phyloP scores from a whole-genome alignment of 2,888 invertebrate species.

The Aleiodes alternator region DNA sequence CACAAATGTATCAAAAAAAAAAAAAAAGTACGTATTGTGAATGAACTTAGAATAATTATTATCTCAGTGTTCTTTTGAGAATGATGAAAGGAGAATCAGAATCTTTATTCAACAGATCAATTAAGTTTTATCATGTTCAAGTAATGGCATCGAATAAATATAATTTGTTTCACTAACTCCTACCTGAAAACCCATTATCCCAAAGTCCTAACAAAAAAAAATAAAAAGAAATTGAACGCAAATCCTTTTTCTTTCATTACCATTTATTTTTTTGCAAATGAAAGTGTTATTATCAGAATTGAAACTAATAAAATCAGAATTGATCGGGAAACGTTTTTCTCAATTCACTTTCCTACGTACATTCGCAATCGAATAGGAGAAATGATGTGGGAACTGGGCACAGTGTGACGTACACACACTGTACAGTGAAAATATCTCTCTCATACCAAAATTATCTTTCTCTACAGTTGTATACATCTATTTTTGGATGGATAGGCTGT shows the following conservation, averaged over 20 bases:
- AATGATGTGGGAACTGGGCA: no score
- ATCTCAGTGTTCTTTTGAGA: slow-evolving; percentile 43
- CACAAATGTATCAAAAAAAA: slow-evolving; percentile 6
- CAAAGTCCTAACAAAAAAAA: slow-evolving; percentile 1
- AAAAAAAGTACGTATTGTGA: not conserved
- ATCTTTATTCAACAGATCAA: slow-evolving; percentile 13
- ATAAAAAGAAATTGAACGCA: not conserved
- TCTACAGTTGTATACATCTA: slow-evolving; percentile 20
- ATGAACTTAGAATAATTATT: slow-evolving; percentile 40
- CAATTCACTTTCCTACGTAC: slow-evolving; percentile 66
- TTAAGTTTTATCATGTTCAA: slow-evolving; percentile 61
- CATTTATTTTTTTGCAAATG: not conserved
- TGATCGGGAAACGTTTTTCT: slow-evolving; percentile 2
- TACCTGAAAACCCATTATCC: slow-evolving; percentile 9
- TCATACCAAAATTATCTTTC: slow-evolving; percentile 11
- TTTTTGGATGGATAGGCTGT: slow-evolving; percentile 65
- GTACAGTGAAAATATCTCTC: slow-evolving; percentile 28
- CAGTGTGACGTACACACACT: not conserved
- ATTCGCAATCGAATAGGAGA: slow-evolving; percentile 65
- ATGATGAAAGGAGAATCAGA: slow-evolving; percentile 29
- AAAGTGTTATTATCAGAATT: not conserved
- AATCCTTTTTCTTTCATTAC: not conserved
- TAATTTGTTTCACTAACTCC: slow-evolving; percentile 67
- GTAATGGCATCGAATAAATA: slow-evolving; percentile 70
- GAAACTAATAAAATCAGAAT: not conserved